Base-by-base conservation (phyloP, 2,113 vertebrate species). In the Oplegnathus fasciatus region DNA sequence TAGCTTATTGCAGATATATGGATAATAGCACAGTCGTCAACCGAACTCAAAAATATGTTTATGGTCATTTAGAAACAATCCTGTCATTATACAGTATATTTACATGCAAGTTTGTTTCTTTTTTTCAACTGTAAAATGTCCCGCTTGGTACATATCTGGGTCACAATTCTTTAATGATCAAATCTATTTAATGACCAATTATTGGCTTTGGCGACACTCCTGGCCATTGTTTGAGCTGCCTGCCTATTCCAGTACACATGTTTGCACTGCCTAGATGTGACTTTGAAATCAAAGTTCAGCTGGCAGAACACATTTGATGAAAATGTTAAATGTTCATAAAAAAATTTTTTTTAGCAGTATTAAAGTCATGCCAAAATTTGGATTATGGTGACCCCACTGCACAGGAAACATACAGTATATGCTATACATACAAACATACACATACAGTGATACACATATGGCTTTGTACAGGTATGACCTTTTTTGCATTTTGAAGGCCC, bases 401-500 rank as follows among this genome's bases (percentile, higher is more conserved):
- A 30, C 34, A 64, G n/a, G 22, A 78, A 34, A 68, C 48, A 32
- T 34, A 58, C 28, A 10, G 42, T 42, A 48, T 48, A 75, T 57
- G 55, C 52, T 15, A 55, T 22, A 65, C 46, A 66, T 17, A 42
- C 6, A 65, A 15, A 58, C 48, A 84, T 30, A 78, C 37, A 71
- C 24, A 60, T 40, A 66, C 37, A 84, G 48, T 58, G 11, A 75
- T 68, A 72, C 52, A 84, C 54, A 52, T 55, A 75, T 67, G 75
- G 67, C 62, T 78, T 78, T 86, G 76, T 85, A 87, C 71, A 86
- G 71, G 61, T 64, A 34, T 83, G 73, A 54, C 82, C 26, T 55
- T 61, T 69, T 68, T 50, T 75, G 72, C 37, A 66, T 88, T 79
- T 77, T 72, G 46, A 89, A 66, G 78, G 54, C 78, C 91, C 83